A percentile compares a stretch with the other conserved stretches of the same genome.
These are phyloP conservation scores for Drosophila borborema DNA, from an alignment of 2,888 invertebrate genomes.

Conservation along the genomic window DNA sequence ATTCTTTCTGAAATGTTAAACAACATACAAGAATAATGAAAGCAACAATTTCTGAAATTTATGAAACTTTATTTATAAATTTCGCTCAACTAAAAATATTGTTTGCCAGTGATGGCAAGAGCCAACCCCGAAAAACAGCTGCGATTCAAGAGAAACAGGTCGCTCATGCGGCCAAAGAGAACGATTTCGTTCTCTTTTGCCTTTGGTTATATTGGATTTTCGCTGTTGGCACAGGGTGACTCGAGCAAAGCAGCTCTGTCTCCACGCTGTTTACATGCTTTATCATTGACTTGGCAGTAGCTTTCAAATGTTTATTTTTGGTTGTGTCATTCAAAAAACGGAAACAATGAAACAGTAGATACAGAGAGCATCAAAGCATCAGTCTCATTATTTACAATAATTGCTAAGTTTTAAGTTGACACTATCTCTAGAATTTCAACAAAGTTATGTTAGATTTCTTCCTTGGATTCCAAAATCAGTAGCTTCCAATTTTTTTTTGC, in stretches of 20 bases:
- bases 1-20: too few relatives aligned
- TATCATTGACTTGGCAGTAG: background rate
- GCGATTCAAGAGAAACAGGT: conserved; percentile 1
- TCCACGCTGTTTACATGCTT: background rate
- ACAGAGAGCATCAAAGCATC: background rate
- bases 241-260: background rate
- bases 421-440: background rate
- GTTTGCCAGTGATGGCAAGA: background rate
- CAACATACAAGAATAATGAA: background rate
- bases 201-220: background rate
- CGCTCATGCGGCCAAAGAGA: conserved; percentile 32
- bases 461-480: background rate
- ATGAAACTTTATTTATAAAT: background rate
- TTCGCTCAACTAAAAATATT: background rate
- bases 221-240: conserved; percentile 10
- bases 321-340: background rate
- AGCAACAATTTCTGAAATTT: background rate
- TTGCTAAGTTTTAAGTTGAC: background rate
- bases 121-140: background rate
- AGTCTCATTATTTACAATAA: background rate
- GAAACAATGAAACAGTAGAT: background rate
- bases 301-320: background rate
- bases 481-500: background rate
- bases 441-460: background rate
- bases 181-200: conserved; percentile 36